Base-by-base conservation (phyloP, 37 sponge, comb jelly and placozoan genomes). In the Corticium candelabrum region DNA sequence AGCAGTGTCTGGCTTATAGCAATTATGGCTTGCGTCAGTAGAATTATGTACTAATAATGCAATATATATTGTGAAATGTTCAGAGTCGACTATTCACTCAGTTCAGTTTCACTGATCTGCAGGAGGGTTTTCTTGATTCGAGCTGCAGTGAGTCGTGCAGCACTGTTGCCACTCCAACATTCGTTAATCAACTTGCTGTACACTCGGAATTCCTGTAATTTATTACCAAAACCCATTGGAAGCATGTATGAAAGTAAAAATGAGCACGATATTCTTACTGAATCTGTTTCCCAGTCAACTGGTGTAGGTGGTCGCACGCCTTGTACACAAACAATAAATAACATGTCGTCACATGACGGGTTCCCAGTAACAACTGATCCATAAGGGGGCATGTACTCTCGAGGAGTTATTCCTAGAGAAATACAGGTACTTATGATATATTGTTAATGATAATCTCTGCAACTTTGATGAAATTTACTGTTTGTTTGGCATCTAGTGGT, bases 51-150 rank as follows among this genome's bases (percentile, higher is more conserved):
- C n/a, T n/a, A n/a, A n/a, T n/a, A n/a, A n/a, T n/a, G 62, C 21
- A 50, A 50, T 50, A 50, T 50, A 50, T 50, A 50, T 50, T 50
- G 62, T 50, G 62, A 50, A 50, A 11, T 21, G 62, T 50, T 11
- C 62, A 50, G 62, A 50, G 11, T 50, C 62, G 62, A 50, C 21
- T 27, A 27, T 50, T 11, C 21, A 50, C 62, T 50, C 62, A 21
- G n/a, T n/a, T n/a, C n/a, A n/a, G n/a, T n/a, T n/a, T 50, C 62
- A 21, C 15, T 50, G 62, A 50, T 11, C 11, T 21, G 62, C 21
- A 27, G 62, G 15, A 89, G 84, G 0, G 86, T 83, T 33, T 89
- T 89, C 78, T 89, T 89, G 4, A 86, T 74, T 30, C 84, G 31
- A 33, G 83, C 75, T 41, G 86, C 83, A 62, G 84, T 78, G 7